These are phyloP conservation scores for Allygus modestus DNA, from an alignment of 2,888 invertebrate genomes.

Conservation along the genomic window DNA sequence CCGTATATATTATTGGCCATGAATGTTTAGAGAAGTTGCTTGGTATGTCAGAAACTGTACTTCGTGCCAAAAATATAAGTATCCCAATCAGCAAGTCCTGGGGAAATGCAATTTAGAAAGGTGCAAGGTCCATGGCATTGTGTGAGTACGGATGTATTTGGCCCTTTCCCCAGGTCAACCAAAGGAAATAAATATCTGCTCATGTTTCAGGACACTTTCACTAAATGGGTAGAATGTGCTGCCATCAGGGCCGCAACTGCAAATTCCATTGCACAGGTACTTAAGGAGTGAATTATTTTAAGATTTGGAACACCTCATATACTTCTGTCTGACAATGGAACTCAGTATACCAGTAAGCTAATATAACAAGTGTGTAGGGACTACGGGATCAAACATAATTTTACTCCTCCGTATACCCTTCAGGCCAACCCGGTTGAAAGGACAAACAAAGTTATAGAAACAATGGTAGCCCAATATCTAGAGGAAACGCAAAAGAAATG, in stretches of 20 bases:
- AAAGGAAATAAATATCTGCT: neutral
- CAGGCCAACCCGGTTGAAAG: neutral
- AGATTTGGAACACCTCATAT: neutral
- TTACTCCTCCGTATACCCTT: neutral
- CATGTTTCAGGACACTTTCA: neutral
- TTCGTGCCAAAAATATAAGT: neutral
- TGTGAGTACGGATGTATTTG: neutral
- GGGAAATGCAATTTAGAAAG: neutral
- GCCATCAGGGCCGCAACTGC: neutral
- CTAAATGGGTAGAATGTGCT: neutral
- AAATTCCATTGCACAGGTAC: neutral
- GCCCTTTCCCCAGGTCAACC: neutral
- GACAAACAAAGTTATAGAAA: neutral
- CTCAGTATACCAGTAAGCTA: neutral
- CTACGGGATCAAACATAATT: neutral
- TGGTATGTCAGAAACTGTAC: neutral
- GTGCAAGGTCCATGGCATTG: neutral
- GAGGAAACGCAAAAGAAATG: neutral
- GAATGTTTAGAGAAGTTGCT: slow-evolving; percentile 19
- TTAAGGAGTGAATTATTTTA: neutral
- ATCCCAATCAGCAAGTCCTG: neutral
- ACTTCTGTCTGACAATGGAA: neutral
- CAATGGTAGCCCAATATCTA: slow-evolving; percentile 3
- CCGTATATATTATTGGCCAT: slow-evolving; percentile 59
- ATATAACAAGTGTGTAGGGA: neutral